These are phyloP conservation scores for Orussus abietinus DNA, from an alignment of 1,140 invertebrate species.

Conservation along the genomic window DNA sequence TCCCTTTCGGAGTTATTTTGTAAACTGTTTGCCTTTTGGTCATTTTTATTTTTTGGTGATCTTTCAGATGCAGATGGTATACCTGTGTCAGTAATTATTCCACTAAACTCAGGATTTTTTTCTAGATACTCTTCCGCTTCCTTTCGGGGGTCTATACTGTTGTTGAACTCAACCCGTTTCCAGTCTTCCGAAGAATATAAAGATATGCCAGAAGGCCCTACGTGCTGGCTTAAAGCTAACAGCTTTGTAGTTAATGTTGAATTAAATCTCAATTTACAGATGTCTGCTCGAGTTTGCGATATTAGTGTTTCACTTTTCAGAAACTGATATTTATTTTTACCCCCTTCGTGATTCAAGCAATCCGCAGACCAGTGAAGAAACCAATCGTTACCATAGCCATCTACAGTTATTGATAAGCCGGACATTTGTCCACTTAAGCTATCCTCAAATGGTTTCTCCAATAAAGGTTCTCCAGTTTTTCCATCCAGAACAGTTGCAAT, in stretches of 20 bases:
- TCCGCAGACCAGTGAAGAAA: constrained; percentile 73
- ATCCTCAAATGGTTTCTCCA: constrained; percentile 64
- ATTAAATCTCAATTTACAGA: constrained; percentile 72
- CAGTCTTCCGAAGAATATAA: constrained; percentile 46
- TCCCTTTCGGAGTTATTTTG: too few species aligned
- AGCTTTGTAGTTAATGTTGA: constrained; percentile 62
- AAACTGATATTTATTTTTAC: constrained; percentile 41
- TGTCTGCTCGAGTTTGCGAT: constrained; percentile 63
- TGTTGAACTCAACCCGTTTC: constrained; percentile 49
- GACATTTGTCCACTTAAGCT: constrained; percentile 65
- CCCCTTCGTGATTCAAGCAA: constrained; percentile 56
- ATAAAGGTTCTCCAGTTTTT: constrained; percentile 62
- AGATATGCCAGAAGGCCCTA: constrained; percentile 64
- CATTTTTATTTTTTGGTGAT: constrained; percentile 16
- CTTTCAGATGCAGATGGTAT: constrained; percentile 20
- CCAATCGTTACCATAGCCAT: constrained; percentile 66
- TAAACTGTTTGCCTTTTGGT: constrained; percentile 10
- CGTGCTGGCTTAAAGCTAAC: constrained; percentile 66
- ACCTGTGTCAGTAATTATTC: constrained; percentile 13
- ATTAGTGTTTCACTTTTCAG: constrained; percentile 60
- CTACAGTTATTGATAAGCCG: constrained; percentile 62
- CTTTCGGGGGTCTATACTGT: constrained; percentile 42
- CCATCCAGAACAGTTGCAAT: constrained; percentile 68
- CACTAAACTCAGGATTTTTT: constrained; percentile 22
- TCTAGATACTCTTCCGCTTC: constrained; percentile 43